These are phyloP conservation scores for Falcunculus frontatus DNA, from an alignment of 2,113 vertebrate genomes.

Conservation along the genomic window DNA sequence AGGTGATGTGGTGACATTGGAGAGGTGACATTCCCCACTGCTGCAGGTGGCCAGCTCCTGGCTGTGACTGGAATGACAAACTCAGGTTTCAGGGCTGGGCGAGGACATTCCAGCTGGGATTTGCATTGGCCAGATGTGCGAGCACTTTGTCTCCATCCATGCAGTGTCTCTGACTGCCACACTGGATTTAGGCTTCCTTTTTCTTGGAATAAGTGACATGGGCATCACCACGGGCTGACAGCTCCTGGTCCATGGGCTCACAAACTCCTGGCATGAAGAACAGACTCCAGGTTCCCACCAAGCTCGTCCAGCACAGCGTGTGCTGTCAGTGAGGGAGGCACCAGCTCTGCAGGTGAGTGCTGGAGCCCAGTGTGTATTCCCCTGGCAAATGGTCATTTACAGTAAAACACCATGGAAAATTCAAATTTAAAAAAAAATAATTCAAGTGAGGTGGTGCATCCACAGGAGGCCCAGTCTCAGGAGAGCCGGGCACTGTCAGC, in stretches of 20 bases:
- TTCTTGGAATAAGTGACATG: rapidly evolving
- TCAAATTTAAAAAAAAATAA: not conserved
- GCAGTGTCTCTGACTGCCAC: not conserved
- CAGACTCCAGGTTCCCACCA: not conserved
- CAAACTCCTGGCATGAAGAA: not conserved
- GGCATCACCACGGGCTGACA: not conserved
- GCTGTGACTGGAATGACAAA: not conserved
- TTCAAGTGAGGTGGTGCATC: not conserved
- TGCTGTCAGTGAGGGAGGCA: not conserved
- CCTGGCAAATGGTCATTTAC: not conserved
- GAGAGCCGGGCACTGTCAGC: rapidly evolving
- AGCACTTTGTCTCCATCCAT: not conserved
- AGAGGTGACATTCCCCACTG: rapidly evolving
- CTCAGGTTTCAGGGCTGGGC: not conserved
- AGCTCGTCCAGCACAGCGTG: not conserved
- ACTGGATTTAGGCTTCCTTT: not conserved
- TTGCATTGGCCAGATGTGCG: rapidly evolving
- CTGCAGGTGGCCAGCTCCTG: not conserved
- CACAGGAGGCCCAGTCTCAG: not conserved
- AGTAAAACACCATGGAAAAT: not conserved
- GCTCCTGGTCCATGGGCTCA: not conserved
- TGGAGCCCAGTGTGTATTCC: rapidly evolving
- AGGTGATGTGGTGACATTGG: not conserved
- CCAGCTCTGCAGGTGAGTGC: not conserved
- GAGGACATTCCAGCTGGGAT: rapidly evolving